A percentile compares a stretch with the other conserved stretches of the same genome.
phyloP scores from a whole-genome alignment of 2,888 invertebrate genomes.

The Pristionchus maxplancki region DNA sequence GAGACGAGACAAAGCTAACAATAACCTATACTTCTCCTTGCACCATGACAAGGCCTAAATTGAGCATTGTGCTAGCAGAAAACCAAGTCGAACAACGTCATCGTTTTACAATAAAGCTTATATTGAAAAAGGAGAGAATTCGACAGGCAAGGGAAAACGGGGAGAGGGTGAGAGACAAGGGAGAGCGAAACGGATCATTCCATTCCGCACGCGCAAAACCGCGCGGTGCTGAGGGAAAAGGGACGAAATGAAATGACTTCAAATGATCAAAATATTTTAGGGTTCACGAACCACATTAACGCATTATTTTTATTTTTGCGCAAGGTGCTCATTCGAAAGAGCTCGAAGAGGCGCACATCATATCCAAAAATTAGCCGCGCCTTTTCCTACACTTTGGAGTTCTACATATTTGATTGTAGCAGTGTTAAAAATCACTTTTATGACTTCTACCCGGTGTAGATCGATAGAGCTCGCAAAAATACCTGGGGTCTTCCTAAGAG shows the following conservation, averaged over 20 bases:
- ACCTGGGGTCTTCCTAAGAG: background rate
- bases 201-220: background rate
- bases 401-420: background rate
- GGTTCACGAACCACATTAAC: background rate
- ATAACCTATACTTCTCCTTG: background rate
- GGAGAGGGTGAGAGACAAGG: background rate
- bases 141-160: background rate
- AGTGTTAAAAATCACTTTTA: background rate
- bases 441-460: background rate
- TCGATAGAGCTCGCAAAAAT: conserved; percentile 24
- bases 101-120: background rate
- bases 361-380: background rate
- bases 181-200: background rate
- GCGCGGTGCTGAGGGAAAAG: background rate
- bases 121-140: background rate
- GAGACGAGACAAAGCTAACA: background rate
- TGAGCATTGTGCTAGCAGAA: background rate
- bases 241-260: background rate
- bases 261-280: background rate
- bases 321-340: background rate
- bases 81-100: background rate
- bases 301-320: background rate
- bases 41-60: background rate
- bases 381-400: background rate
- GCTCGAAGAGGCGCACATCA: background rate